These are phyloP conservation scores for Drosophila putrida DNA, from an alignment of 2,888 invertebrate genomes.

Conservation along the genomic window DNA sequence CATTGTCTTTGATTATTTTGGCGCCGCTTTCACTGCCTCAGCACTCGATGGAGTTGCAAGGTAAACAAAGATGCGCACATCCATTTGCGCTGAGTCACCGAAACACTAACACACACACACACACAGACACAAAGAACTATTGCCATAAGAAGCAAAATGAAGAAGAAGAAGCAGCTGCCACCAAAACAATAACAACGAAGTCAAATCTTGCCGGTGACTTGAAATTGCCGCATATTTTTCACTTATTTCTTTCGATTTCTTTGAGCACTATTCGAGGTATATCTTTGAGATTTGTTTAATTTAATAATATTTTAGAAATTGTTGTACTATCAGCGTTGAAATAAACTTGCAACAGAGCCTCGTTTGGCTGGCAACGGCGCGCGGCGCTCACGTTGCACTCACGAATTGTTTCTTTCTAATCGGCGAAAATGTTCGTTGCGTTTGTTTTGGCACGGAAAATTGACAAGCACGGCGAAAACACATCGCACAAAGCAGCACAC, in stretches of 20 bases:
- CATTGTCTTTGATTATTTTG: conserved; percentile 65
- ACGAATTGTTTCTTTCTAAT: conserved; percentile 84
- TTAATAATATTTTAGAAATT: conserved; percentile 12
- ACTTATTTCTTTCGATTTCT: conserved; percentile 10
- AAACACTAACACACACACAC: conserved; percentile 22
- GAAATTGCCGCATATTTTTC: conserved; percentile 33
- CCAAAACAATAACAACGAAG: conserved; percentile 70
- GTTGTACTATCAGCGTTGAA: conserved; percentile 44
- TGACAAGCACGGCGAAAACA: conserved; percentile 74
- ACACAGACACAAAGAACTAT: conserved; percentile 63
- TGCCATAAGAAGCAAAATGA: conserved; percentile 17
- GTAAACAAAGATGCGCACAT: conserved; percentile 72
- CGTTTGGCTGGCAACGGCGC: conserved; percentile 42
- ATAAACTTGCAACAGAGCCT: conserved; percentile 11
- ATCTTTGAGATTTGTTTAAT: conserved; percentile 14
- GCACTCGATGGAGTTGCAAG: conserved; percentile 8
- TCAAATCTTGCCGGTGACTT: conserved; percentile 28
- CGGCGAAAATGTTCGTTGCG: conserved; percentile 83
- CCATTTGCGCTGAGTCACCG: conserved; percentile 74
- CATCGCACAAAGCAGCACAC: conserved; percentile 60
- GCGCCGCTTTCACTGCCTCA: conserved; percentile 63
- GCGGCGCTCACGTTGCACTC: conserved; percentile 77
- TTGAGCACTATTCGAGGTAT: conserved; percentile 9
- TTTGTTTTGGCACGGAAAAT: conserved; percentile 83
- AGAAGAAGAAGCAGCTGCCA: conserved; percentile 38